phyloP scores from a whole-genome alignment of 2,888 invertebrate species.

The Nezara viridula region DNA sequence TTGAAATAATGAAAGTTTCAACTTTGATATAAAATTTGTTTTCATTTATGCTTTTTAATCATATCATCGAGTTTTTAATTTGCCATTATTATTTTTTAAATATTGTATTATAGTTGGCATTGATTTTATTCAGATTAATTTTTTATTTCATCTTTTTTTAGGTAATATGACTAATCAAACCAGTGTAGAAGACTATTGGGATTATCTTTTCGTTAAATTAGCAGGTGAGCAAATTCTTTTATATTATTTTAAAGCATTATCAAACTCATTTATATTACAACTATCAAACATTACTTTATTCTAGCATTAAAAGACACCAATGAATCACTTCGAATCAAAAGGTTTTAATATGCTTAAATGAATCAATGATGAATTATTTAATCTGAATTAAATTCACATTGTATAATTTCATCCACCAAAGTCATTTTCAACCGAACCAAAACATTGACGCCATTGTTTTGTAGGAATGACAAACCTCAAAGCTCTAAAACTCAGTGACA shows the following conservation, averaged over 20 bases:
- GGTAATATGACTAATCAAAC: slow-evolving; percentile 7
- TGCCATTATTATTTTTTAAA: no score
- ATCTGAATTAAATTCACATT: no score
- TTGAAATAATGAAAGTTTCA: no score
- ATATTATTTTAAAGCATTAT: background rate
- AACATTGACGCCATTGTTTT: no score
- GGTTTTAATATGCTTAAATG: background rate
- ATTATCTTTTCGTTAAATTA: slow-evolving; percentile 49
- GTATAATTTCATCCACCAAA: no score
- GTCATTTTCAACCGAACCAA: no score
- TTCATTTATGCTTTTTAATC: background rate
- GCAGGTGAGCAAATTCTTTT: background rate
- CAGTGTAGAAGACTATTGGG: slow-evolving; percentile 48
- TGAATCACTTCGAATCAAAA: background rate
- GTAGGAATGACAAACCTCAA: no score
- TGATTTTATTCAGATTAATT: background rate
- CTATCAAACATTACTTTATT: background rate
- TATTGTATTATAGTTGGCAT: no score
- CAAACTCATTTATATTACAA: background rate
- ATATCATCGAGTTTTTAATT: background rate
- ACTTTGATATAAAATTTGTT: no score
- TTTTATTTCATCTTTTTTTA: background rate
- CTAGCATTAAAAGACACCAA: background rate
- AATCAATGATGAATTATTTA: no score
- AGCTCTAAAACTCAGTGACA: no score